A percentile compares a stretch with the other conserved stretches of the same genome.
Conservation (phyloP, 2,888 invertebrate genomes). For the Eilema sororculum region DNA sequence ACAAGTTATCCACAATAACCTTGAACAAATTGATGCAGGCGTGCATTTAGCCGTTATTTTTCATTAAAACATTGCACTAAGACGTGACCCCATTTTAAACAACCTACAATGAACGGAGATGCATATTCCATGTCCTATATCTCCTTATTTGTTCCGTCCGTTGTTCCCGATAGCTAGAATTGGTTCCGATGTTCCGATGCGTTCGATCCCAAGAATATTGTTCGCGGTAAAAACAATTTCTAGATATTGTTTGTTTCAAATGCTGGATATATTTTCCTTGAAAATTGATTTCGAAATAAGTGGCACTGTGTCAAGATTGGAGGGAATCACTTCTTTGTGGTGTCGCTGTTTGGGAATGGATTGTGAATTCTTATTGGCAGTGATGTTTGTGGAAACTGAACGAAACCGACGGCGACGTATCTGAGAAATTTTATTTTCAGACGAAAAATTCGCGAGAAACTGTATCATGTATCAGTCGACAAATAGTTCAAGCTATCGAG, state of each 20-base stretch:
- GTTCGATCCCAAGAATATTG: conserved; percentile 50
- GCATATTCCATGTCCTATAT: conserved; percentile 54
- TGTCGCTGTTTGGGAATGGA: conserved; percentile 11
- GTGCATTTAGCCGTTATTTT: conserved; percentile 49
- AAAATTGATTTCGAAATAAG: conserved; percentile 53
- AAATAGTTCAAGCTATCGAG: background rate
- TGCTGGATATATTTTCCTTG: conserved; percentile 53
- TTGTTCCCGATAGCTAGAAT: conserved; percentile 41
- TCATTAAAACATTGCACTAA: conserved; percentile 51
- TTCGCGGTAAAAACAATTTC: conserved; percentile 53
- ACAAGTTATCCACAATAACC: conserved; percentile 36
- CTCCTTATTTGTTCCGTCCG: conserved; percentile 50
- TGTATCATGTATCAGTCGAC: background rate
- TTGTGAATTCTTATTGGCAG: conserved; percentile 14
- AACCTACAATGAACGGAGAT: conserved; percentile 29
- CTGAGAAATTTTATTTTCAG: background rate
- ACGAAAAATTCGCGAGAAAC: background rate
- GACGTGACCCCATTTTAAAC: conserved; percentile 48
- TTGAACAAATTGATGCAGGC: conserved; percentile 47
- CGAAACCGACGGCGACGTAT: conserved; percentile 6
- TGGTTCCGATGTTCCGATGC: conserved; percentile 46
- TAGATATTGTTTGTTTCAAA: conserved; percentile 53
- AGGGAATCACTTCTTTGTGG: conserved; percentile 39
- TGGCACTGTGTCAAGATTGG: conserved; percentile 53
- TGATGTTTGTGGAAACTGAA: conserved; percentile 12